Evolutionary conservation across 2,888 invertebrate genomes (phyloP).

Genomic region (Frankliniella fusca): DNA sequence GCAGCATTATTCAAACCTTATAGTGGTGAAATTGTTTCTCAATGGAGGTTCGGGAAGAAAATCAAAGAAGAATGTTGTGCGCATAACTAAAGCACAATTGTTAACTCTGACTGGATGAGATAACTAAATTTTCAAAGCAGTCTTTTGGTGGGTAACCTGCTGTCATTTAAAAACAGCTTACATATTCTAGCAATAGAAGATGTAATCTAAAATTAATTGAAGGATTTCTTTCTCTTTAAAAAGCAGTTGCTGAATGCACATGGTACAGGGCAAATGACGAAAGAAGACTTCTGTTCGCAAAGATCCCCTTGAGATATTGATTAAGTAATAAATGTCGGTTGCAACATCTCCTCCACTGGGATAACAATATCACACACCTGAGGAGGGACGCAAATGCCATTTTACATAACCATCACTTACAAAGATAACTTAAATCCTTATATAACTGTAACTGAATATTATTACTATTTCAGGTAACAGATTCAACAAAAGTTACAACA

Average conservation of each 20-base stretch:
- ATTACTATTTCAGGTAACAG: constrained; percentile 25
- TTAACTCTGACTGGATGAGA: too few relatives aligned
- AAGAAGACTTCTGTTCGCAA: background rate
- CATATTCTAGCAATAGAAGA: background rate
- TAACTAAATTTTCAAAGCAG: too few relatives aligned
- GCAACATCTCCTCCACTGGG: background rate
- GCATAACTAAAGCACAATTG: too few relatives aligned
- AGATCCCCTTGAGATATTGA: background rate
- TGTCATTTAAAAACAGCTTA: too few relatives aligned
- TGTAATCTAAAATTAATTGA: background rate
- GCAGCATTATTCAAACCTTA: constrained; percentile 4
- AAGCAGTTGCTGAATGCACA: background rate
- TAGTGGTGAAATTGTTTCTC: constrained; percentile 1
- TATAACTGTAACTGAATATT: constrained; percentile 9
- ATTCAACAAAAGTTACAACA: constrained; percentile 20
- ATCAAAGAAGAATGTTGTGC: background rate
- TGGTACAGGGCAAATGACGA: background rate
- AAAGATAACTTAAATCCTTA: background rate
- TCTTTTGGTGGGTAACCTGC: too few relatives aligned
- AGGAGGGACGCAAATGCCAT: constrained; percentile 5
- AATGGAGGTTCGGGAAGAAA: background rate
- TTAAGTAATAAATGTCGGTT: background rate
- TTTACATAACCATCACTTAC: background rate
- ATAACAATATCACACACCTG: constrained; percentile 25
- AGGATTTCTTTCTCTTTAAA: background rate